Conservation (phyloP, 1,140 invertebrate genomes). For the Gonioctena quinquepunctata region DNA sequence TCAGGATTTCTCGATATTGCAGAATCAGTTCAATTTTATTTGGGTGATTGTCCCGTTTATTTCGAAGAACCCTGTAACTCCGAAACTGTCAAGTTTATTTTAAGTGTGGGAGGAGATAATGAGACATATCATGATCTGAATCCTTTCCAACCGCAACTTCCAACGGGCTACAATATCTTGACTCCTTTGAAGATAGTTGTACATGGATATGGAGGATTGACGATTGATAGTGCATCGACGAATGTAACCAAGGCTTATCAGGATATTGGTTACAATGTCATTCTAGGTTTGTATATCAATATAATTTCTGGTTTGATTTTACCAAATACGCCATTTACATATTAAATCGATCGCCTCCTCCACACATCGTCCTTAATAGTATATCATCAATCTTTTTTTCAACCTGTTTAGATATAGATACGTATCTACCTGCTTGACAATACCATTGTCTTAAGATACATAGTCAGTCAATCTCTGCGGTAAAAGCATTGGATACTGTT, state of each 20-base stretch:
- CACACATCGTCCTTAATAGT: no score
- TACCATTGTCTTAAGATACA: no score
- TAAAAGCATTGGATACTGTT: no score
- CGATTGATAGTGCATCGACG: conserved; percentile 39
- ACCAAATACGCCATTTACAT: no score
- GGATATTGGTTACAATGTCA: conserved; percentile 43
- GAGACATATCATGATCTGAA: conserved; percentile 28
- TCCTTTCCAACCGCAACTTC: conserved; percentile 38
- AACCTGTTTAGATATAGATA: no score
- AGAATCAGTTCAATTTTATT: not conserved
- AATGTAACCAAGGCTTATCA: conserved; percentile 45
- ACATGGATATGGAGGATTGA: conserved; percentile 49
- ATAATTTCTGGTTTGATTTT: no score
- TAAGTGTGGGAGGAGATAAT: conserved; percentile 28
- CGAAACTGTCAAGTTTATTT: conserved; percentile 38
- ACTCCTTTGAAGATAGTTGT: conserved; percentile 45
- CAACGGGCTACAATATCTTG: conserved; percentile 22
- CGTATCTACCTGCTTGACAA: no score
- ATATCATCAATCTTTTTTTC: no score
- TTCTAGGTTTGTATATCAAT: conserved; percentile 35
- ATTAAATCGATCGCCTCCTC: no score
- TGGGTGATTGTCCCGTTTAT: conserved; percentile 46
- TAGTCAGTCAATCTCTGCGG: no score
- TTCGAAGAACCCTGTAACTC: conserved; percentile 46
- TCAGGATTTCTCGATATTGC: not conserved